Percentiles rank a stretch among this genome's conserved stretches.
phyloP scores from a whole-genome alignment of 2,113 vertebrate species.

The Emydura subglobosa region DNA sequence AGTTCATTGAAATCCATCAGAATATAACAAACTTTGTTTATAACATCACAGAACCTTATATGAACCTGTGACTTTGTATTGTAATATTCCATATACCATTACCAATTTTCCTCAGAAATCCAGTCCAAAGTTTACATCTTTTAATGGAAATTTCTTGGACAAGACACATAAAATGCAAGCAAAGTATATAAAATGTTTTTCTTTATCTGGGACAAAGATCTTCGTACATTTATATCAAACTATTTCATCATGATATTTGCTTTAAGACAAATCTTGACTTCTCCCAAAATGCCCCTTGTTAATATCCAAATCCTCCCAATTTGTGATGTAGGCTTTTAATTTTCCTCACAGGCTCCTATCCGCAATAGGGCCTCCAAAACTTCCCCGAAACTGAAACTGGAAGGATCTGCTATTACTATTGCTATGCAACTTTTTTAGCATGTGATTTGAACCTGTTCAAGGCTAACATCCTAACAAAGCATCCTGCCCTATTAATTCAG shows the following conservation, averaged over 20 bases:
- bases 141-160: neutral
- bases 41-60: neutral
- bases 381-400: neutral
- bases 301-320: neutral
- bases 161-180: neutral
- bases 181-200: neutral
- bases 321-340: neutral
- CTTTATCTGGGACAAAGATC: neutral
- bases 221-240: neutral
- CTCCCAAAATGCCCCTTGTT: neutral
- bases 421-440: neutral
- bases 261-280: neutral
- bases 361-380: neutral
- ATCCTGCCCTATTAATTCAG: neutral
- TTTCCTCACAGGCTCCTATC: neutral
- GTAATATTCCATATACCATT: neutral
- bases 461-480: neutral
- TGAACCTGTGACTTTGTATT: neutral
- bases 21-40: neutral
- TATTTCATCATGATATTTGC: neutral
- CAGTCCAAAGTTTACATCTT: neutral
- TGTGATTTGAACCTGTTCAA: neutral
- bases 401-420: neutral
- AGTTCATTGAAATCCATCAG: neutral
- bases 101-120: neutral